Base-by-base conservation (phyloP, 2,113 vertebrate species). In the Dasyornis broadbenti region DNA sequence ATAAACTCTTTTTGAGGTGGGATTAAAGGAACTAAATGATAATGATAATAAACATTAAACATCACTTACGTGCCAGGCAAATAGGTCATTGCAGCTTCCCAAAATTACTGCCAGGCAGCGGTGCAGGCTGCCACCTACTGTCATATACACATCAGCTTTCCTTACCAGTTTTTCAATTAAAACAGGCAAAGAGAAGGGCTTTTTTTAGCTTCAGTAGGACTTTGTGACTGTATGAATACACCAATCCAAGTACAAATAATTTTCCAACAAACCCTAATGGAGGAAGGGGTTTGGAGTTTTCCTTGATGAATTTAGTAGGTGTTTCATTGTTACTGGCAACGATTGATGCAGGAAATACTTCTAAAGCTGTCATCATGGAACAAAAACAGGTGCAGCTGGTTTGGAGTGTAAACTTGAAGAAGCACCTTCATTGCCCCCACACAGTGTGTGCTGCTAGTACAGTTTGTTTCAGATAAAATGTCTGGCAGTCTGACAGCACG, bases 91-190 rank as follows among this genome's bases (percentile, higher is more conserved):
- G 42, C 52, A 82, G n/a, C 59, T 82, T 63, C 45, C 33, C 3
- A 13, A 30, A 61, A 35, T 61, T 57, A 8, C 57, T 40, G 57
- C n/a, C 27, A 30, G 66, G 54, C 47, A 59, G 63, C 0, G 3
- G 56, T 54, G 42, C 47, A 68, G 57, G 61, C 81, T 96, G 96
- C 93, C 94, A 87, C 81, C 91, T 96, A 15, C 91, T 82, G 86
- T 73, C 37, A 17, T 10, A 13, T 7, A 37, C 72, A 16, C 12
- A 0, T 13, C 59, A 63, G 17, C 33, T 87, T 64, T 39, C 33
- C 33, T 45, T 39, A 57, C 17, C 31, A 27, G 8, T 90, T 80
- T 79, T 65, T 33, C 5, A 61, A 54, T 69, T 40, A 35, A 65
- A 86, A n/a, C 6, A 47, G 20, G 45, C 28, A 52, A 81, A 75